Evolutionary conservation across 2,797 vertebrate genomes (phyloP).

Genomic region (Fistularia commersonii): DNA sequence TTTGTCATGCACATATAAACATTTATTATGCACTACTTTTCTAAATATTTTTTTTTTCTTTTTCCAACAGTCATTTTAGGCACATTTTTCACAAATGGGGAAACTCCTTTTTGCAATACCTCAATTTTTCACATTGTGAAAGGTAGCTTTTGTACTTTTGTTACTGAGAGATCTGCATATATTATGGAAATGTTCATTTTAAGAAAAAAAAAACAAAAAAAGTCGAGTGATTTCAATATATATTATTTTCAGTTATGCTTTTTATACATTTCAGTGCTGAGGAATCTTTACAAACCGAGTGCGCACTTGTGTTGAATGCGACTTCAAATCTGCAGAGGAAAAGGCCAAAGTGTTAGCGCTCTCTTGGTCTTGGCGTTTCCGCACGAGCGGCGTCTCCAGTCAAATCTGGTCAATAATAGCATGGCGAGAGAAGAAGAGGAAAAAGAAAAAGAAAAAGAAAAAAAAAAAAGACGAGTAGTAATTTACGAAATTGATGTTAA

Average conservation of each 20-base stretch:
- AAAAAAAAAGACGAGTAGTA: conserved; percentile 51
- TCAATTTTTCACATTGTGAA: conserved; percentile 99
- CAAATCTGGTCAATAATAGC: conserved; percentile 66
- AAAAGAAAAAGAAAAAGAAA: conserved; percentile 38
- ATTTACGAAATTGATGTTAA: conserved; percentile 71
- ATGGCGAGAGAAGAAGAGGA: conserved; percentile 72
- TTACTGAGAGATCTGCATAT: conserved; percentile 99
- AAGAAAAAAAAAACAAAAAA: conserved; percentile 77
- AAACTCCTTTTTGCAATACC: conserved; percentile 99
- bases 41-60: conserved; percentile 93
- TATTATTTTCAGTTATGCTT: conserved; percentile 99
- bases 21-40: conserved; percentile 99
- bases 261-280: conserved; percentile 99
- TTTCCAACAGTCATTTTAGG: conserved; percentile 99
- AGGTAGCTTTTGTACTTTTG: conserved; percentile 99
- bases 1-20: conserved; percentile 99
- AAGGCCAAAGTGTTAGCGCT: conserved; percentile 89
- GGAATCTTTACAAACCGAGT: conserved; percentile 98
- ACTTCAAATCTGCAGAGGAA: conserved; percentile 97
- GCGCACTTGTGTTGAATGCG: conserved; percentile 92
- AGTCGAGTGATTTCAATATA: conserved; percentile 99
- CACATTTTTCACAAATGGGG: conserved; percentile 99
- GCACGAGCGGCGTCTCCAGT: conserved; percentile 82
- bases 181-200: conserved; percentile 96
- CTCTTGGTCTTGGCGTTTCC: conserved; percentile 80